Conservation (phyloP, 2,113 vertebrate species). For the Pluvianellus socialis region DNA sequence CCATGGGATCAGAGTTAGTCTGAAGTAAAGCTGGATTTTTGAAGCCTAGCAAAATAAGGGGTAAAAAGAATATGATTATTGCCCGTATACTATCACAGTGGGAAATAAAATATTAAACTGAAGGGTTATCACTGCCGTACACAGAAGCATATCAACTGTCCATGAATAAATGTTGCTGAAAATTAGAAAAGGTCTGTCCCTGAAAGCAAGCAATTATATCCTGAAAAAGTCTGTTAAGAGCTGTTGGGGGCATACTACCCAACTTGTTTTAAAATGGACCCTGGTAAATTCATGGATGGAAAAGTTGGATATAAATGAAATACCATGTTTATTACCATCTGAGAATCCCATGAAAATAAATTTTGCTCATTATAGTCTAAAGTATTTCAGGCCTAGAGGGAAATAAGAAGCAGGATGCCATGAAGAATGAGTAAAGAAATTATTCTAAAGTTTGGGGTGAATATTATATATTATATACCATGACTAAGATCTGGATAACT, state of each 20-base stretch:
- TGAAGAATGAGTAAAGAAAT: neutral
- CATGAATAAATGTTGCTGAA: neutral
- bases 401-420: neutral
- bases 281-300: neutral
- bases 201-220: neutral
- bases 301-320: neutral
- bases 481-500: neutral
- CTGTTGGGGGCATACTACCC: neutral
- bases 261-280: neutral
- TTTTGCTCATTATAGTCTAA: neutral
- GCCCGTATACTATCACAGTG: neutral
- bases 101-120: neutral
- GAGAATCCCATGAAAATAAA: neutral
- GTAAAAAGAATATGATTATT: neutral
- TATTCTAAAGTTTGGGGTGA: neutral
- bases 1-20: neutral
- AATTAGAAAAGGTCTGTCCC: neutral
- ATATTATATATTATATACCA: neutral
- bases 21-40: neutral
- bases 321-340: neutral
- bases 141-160: neutral
- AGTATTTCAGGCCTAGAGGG: neutral
- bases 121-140: neutral
- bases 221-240: neutral
- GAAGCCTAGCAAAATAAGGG: neutral